Percentiles rank a stretch among this genome's conserved stretches.
Evolutionary conservation across 2,797 vertebrate genomes (phyloP).

Genomic region (Leuciscus waleckii): DNA sequence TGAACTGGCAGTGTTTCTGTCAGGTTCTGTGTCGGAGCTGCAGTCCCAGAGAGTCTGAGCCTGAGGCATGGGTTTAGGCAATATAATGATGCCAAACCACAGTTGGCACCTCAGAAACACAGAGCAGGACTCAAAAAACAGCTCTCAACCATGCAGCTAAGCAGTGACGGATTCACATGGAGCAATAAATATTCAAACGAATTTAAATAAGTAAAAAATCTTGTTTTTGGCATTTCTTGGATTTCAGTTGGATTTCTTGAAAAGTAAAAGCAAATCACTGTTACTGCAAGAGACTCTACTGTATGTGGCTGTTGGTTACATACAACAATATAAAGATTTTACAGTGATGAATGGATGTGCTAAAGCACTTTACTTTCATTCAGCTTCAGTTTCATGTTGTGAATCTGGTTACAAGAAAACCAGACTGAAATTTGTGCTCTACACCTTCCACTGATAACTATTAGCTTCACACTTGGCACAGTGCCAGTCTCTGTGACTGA

Average conservation of each 20-base stretch:
- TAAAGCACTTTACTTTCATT: neutral
- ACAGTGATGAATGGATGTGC: neutral
- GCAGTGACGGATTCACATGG: neutral
- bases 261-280: neutral
- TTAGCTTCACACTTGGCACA: neutral
- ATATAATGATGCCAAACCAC: conserved; percentile 37
- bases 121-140: conserved; percentile 22
- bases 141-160: conserved; percentile 23
- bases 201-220: neutral
- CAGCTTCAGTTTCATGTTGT: neutral
- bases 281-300: neutral
- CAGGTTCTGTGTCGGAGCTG: conserved; percentile 34
- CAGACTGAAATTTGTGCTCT: neutral
- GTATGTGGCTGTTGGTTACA: neutral
- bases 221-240: neutral
- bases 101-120: conserved; percentile 23
- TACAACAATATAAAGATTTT: neutral
- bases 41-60: conserved; percentile 38
- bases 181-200: neutral
- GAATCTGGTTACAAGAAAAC: neutral
- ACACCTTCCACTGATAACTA: neutral
- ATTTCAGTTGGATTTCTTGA: neutral
- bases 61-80: conserved; percentile 33
- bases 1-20: conserved; percentile 43
- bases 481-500: neutral